Evolutionary conservation across 2,888 invertebrate species (phyloP), one percentile per base, ranked within the genome.

Genomic region (Lumbricus terrestris): DNA sequence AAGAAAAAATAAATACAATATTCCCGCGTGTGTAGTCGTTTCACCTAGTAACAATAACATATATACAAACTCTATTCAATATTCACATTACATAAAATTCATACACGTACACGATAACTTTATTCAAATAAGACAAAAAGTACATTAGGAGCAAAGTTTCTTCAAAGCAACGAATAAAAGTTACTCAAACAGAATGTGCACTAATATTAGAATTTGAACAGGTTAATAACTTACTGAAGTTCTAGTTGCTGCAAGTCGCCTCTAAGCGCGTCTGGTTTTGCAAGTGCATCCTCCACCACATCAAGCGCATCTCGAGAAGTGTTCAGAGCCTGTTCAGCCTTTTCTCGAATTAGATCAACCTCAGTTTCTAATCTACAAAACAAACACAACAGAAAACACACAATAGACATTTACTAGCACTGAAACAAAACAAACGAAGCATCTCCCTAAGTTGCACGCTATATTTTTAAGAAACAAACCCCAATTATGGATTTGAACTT

Each of bases 271-370:
- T 91, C 92, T 2, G 94, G 94, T 92, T 93, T 93, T 42, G 91
- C 92, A 37, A 94, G 90, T 0, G 93, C 93, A 90, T 97, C 97
- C 93, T 97, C 97, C 0, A 97, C 98, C 89, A 97, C 95, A 92
- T 97, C 96, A 93, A 97, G 97, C 0, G 98, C 98, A 92, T 97
- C 96, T 16, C 96, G 95, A 0, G 98, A 98, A 0, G 97, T 97
- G 93, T 97, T 97, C 92, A 97, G 96, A 0, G 98, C 98, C 93
- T 97, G 96, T 92, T 97, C 96, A 0, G 97, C 97, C 88, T 97
- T 96, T 83, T 96, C 96, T 92, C 96, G 96, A 92, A 98, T 97
- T 93, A 96, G 96, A 91, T 96, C 96, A 0, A 98, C 97, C 93
- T 97, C 97, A 33, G 96, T 95, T 90, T 96, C 95, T 94, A 96